Evolutionary conservation across 2,888 invertebrate species (phyloP), one percentile per base, ranked within the genome.

Genomic region (Platycnemis pennipes): DNA sequence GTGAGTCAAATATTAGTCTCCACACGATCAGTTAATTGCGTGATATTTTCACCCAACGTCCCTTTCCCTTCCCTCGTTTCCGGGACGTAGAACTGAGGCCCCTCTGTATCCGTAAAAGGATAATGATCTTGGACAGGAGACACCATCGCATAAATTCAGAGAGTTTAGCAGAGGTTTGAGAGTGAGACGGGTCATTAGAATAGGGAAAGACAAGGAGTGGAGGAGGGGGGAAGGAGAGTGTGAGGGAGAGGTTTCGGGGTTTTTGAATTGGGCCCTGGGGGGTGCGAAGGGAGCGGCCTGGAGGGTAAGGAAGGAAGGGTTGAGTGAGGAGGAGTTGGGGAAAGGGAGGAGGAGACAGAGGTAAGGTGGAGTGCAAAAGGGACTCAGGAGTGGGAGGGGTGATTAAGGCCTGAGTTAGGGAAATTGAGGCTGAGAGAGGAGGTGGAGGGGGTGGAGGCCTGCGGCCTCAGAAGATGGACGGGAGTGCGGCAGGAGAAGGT

Each of bases 351-450:
- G 63, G 91, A 16, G 16, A 22, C 11, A 2, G 89, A 45, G 31
- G 37, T 26, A 49, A 31, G 49, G 22, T 13, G 26, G 77, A 16
- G n/a, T 22, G 26, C 1, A 19, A 53, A 19, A 53, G 53, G 8
- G 53, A 53, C 16, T 22, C 44, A 88, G 37, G 53, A 49, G 46
- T 37, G 88, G 56, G 56, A 22, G 42, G 44, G 86, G 16, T 31
- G 56, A 89, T 89, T 56, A 53, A 56, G 46, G 46, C 37, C 22
- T 31, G 89, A 53, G 89, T 53, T 89, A 89, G 89, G 89, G 89
- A 89, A 89, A 89, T 89, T 37, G 89, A 63, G n/a, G 63, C 63
- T 26, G 89, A 56, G 56, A 4, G 88, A 49, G 88, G 45, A 88
- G 45, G 8, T n/a, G 49, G 46, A 88, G 42, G 87, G 53, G n/a